Base-by-base conservation (phyloP, 2,888 invertebrate species). In the Lasioglossum oenotherae region DNA sequence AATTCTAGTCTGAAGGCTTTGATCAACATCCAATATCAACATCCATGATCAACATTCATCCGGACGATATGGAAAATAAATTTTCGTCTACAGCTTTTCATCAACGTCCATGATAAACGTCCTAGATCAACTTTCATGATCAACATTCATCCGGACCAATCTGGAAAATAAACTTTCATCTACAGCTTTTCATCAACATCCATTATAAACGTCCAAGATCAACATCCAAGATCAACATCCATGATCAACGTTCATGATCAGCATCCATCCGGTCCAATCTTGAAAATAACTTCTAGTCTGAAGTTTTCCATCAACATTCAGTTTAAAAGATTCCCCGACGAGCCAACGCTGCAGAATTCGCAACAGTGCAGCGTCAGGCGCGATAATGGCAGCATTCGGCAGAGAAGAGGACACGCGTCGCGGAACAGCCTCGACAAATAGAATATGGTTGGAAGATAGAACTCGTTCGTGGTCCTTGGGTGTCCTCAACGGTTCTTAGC, bases 401-500 rank as follows among this genome's bases (percentile, higher is more conserved):
- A 27, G 38, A 10, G 23, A 53, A 64, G 49, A 35, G 6, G 60
- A 73, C 53, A 44, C 83, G 41, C 72, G 74, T 60, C 44, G 64
- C 53, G 31, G 41, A 35, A 69, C 77, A 19, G 74, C 14, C 73
- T 82, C 53, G 73, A 67, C 60, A 78, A 84, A 84, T 84, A 78
- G 84, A 83, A 84, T 78, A 41, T 53, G 60, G 38, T 27, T n/a
- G 35, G 81, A 8, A 44, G 60, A 69, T 84, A 44, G 69, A 84
- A 84, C 84, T 84, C 46, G 84, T 84, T 84, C 78, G 67, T 38
- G 74, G 57, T 84, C 84, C 84, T 84, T 84, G 78, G 85, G 60
- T 84, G 85, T 84, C 84, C 84, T 74, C 78, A 84, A 84, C 84
- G 78, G 84, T 84, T 84, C 78, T 84, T 74, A 71, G 84, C 78